These are phyloP conservation scores for Pachydiplax longipennis DNA, from an alignment of 2,888 invertebrate species.

Conservation along the genomic window DNA sequence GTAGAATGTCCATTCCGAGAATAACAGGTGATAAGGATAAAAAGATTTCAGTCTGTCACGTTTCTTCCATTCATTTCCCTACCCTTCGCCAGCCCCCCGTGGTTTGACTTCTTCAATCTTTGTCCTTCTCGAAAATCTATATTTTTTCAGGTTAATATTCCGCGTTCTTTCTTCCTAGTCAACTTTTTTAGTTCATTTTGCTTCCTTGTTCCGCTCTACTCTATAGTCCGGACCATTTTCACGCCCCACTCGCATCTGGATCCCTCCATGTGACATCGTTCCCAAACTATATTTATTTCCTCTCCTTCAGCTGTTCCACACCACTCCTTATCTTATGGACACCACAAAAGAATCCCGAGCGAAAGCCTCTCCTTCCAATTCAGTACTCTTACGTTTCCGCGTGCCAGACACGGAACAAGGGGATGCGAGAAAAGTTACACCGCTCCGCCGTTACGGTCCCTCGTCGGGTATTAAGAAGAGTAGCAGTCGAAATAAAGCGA, in stretches of 20 bases:
- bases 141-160: not conserved
- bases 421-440: not conserved
- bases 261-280: not conserved
- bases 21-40: constrained; percentile 21
- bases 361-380: not conserved
- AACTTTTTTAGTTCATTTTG: not conserved
- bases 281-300: not conserved
- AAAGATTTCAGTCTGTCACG: not conserved
- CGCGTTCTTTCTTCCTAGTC: not conserved
- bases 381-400: not conserved
- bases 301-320: not conserved
- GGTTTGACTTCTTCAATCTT: not conserved
- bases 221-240: not conserved
- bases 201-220: not conserved
- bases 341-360: not conserved
- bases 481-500: not conserved
- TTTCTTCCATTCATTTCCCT: not conserved
- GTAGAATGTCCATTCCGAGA: not conserved
- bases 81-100: not conserved
- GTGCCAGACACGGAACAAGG: not conserved
- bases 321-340: not conserved
- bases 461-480: not conserved
- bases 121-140: not conserved
- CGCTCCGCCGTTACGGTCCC: not conserved
- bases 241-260: not conserved